Base-by-base conservation (phyloP, 2,888 invertebrate species). In the Drosophila incognita region DNA sequence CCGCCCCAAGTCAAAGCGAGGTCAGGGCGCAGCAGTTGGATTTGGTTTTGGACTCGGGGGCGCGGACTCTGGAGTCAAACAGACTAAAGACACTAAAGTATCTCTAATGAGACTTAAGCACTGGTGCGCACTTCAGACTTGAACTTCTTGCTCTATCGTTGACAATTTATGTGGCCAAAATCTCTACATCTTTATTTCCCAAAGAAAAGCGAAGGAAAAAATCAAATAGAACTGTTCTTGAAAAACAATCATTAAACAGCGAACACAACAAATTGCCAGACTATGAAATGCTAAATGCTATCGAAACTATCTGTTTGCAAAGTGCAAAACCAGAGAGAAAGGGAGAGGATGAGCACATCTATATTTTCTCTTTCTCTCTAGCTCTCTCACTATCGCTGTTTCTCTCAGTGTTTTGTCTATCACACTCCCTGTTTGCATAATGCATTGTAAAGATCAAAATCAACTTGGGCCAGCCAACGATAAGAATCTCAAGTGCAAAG, bases 21-120 rank as follows among this genome's bases (percentile, higher is more conserved):
- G 87, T 90, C 87, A 89, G 79, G 18, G 35, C 24, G 70, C 52
- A 63, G 53, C 29, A 77, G 57, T 31, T 48, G 56, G 54, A 62
- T 58, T 53, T 58, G 65, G 38, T 56, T 58, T 53, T 33, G 49
- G 36, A 51, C 36, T 24, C 53, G 60, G 49, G 36, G 54, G n/a
- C 56, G 38, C 60, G 33, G 52, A 68, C 71, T 48, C 36, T 69
- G 60, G 51, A 75, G 61, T 53, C 36, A 52, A 57, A 61, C 65
- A 48, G 36, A 61, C 60, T 46, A 58, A 46, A 46, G 65, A 76
- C 71, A 70, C 82, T 88, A 87, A 87, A 89, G 90, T 90, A 87
- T 87, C 87, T 78, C 90, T 90, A 90, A 87, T 89, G 90, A 87
- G 87, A 89, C 90, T 83, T 90, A 90, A 87, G 90, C 80, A 89